phyloP scores from a whole-genome alignment of 2,888 invertebrate genomes.

The Microplitis manilae region DNA sequence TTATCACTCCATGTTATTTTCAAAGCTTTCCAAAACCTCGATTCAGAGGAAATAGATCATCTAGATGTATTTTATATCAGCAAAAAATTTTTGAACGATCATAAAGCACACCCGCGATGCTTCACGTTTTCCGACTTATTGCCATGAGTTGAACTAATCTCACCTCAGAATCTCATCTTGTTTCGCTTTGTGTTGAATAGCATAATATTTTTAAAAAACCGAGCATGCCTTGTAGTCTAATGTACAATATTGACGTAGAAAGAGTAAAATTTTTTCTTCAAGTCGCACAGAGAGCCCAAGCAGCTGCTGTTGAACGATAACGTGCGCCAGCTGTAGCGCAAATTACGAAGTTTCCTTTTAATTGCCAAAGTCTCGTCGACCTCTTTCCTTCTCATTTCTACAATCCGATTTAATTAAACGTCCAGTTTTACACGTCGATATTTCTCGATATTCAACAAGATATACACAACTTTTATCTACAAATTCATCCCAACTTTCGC shows the following conservation, averaged over 20 bases:
- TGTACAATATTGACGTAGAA: not conserved
- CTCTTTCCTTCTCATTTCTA: conserved; percentile 21
- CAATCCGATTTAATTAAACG: conserved; percentile 56
- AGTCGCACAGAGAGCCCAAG: conserved; percentile 24
- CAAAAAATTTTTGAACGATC: not conserved
- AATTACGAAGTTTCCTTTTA: conserved; percentile 61
- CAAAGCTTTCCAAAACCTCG: too few relatives aligned
- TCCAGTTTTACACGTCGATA: conserved; percentile 42
- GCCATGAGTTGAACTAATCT: not conserved
- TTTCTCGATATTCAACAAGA: conserved; percentile 20
- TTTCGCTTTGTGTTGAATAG: not conserved
- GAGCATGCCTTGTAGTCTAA: not conserved
- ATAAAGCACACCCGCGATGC: not conserved
- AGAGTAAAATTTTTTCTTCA: conserved; percentile 18
- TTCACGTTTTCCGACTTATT: not conserved
- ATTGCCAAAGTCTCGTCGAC: conserved; percentile 52
- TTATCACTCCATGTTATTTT: too few relatives aligned
- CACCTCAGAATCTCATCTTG: not conserved
- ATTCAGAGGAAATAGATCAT: too few relatives aligned
- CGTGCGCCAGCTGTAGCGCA: conserved; percentile 46
- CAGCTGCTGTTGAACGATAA: conserved; percentile 47
- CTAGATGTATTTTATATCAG: conserved; percentile 3
- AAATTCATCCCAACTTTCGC: not conserved
- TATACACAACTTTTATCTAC: conserved; percentile 10
- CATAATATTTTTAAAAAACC: not conserved